phyloP scores from a whole-genome alignment of 2,113 vertebrate genomes.

The Microcebus lehilahytsara region DNA sequence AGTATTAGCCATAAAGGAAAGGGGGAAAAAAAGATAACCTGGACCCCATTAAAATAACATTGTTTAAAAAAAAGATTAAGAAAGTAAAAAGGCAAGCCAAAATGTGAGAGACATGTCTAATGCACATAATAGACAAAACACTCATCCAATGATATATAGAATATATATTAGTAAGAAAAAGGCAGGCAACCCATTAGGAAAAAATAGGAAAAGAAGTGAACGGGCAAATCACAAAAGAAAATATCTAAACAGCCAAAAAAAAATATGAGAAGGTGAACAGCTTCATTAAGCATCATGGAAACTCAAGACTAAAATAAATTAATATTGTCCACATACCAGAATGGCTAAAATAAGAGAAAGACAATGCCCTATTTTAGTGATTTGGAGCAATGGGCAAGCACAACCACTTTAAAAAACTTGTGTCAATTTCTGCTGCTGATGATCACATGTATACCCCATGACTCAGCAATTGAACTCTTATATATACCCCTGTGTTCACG shows the following conservation, averaged over 20 bases:
- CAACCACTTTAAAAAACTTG: background rate
- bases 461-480: background rate
- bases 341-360: background rate
- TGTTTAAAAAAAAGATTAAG: too few species aligned
- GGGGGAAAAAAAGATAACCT: background rate
- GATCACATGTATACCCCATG: background rate
- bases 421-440: background rate
- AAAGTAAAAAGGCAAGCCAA: background rate
- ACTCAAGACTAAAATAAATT: background rate
- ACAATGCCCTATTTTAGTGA: background rate
- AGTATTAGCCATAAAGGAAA: background rate
- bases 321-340: background rate
- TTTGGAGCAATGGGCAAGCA: background rate
- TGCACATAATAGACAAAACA: background rate
- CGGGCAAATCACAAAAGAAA: background rate
- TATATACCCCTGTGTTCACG: background rate
- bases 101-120: background rate
- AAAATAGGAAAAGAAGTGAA: background rate
- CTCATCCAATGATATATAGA: background rate
- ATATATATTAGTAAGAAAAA: background rate
- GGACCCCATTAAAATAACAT: background rate
- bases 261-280: background rate
- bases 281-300: background rate
- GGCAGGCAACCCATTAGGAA: background rate
- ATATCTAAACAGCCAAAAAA: background rate